A percentile compares a stretch with the other conserved stretches of the same genome.
Evolutionary conservation across 2,113 vertebrate genomes (phyloP).

Genomic region (Nannospalax galili): DNA sequence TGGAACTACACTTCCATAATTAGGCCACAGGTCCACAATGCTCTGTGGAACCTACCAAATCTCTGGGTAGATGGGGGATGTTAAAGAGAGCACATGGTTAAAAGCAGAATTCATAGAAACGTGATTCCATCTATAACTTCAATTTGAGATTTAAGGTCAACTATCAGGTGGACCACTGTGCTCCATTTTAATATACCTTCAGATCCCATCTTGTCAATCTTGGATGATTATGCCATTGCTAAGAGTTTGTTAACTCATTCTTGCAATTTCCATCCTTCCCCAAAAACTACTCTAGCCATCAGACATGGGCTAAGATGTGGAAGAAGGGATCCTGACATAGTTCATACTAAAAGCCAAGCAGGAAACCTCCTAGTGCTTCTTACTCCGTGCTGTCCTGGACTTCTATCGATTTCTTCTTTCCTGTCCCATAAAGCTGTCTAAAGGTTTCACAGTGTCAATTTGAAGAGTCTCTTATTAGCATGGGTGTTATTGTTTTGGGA

Average conservation of each 20-base stretch:
- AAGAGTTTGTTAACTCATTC: background rate
- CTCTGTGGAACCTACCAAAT: background rate
- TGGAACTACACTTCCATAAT: background rate
- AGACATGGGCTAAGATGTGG: background rate
- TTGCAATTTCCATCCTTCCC: background rate
- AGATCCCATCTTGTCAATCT: background rate
- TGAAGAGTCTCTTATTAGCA: background rate
- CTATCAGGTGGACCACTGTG: background rate
- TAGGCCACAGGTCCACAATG: background rate
- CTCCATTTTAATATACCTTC: constrained; percentile 23
- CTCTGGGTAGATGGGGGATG: background rate
- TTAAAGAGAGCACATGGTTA: background rate
- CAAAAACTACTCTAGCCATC: background rate
- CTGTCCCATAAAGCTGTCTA: background rate
- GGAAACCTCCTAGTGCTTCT: background rate
- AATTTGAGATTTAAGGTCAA: constrained; percentile 19
- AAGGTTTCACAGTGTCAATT: background rate
- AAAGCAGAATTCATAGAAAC: background rate
- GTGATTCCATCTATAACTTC: background rate
- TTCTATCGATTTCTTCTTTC: background rate
- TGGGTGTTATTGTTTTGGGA: background rate
- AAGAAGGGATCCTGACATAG: background rate
- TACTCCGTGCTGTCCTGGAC: background rate
- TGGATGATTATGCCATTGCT: background rate
- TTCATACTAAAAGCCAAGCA: background rate